phyloP scores from a whole-genome alignment of 2,113 vertebrate genomes.

The Machaerirhynchus nigripectus region DNA sequence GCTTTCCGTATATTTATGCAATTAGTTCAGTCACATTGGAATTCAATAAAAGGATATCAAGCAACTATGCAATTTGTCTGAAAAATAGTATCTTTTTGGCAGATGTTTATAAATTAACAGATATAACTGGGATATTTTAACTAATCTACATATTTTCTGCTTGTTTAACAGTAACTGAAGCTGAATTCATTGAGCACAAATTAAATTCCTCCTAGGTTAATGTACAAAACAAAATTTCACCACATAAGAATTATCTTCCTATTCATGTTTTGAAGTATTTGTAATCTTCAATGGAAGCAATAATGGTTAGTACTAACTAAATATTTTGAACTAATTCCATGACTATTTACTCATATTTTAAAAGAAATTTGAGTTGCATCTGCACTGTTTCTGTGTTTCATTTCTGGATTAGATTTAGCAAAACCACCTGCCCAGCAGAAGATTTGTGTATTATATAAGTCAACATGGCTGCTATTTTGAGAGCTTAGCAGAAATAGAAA shows the following conservation, averaged over 20 bases:
- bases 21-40: neutral
- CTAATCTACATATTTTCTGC: neutral
- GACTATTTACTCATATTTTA: neutral
- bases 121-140: neutral
- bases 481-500: neutral
- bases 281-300: neutral
- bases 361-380: neutral
- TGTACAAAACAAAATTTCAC: neutral
- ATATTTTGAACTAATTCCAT: neutral
- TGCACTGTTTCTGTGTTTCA: neutral
- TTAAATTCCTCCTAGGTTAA: neutral
- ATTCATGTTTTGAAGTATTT: neutral
- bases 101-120: constrained; percentile 10
- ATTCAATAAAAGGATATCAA: neutral
- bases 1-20: neutral
- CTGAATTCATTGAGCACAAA: neutral
- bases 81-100: neutral
- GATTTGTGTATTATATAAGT: neutral
- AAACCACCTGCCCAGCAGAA: neutral
- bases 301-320: neutral
- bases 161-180: constrained; percentile 1
- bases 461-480: constrained; percentile 29
- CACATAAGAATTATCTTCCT: neutral
- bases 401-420: constrained; percentile 1
- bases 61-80: neutral